Evolutionary conservation across 2,888 invertebrate genomes (phyloP), one percentile per base, ranked within the genome.

Genomic region (Lottia scabra): DNA sequence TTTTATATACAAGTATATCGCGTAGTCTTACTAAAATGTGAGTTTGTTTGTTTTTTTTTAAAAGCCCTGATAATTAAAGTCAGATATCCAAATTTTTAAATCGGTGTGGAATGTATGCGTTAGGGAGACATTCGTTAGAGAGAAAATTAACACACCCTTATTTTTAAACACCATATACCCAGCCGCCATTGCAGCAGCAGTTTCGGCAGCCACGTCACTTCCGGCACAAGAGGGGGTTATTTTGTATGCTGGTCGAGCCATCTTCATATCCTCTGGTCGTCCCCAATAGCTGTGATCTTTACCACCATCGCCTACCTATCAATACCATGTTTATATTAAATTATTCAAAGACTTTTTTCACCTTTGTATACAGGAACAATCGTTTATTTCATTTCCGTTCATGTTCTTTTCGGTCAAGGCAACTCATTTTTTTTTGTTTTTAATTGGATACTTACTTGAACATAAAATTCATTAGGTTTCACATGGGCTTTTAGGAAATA

Each of bases 211-310:
- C 27, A 92, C 81, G 81, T 93, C 92, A 0, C 92, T 91, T n/a
- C 92, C 92, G 73, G 92, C 92, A 82, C 91, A 90, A 19, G 90
- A 85, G 8, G 89, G 80, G 76, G 91, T 91, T 68, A 92, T 91
- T 84, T 92, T 92, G 83, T 92, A 80, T 10, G 92, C 90, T 5
- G 92, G 92, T 71, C 92, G 87, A 0, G 89, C 88, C 85, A 90
- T 91, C 71, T 91, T 92, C 81, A 81, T 85, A 63, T 92, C 92
- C 84, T 93, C 93, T 6, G 92, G 92, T 67, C 92, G 87, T 3
- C 92, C 92, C 92, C 92, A 93, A 81, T 89, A 92, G 1, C 87
- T 85, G 79, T 92, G 92, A 81, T 93, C 92, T 13, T 90, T 81
- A n/a, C 87, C 83, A 72, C 92, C 92, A 81, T 82, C 77, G 38